phyloP scores from a whole-genome alignment of 2,797 vertebrate species.

The Cyclura pinguis region DNA sequence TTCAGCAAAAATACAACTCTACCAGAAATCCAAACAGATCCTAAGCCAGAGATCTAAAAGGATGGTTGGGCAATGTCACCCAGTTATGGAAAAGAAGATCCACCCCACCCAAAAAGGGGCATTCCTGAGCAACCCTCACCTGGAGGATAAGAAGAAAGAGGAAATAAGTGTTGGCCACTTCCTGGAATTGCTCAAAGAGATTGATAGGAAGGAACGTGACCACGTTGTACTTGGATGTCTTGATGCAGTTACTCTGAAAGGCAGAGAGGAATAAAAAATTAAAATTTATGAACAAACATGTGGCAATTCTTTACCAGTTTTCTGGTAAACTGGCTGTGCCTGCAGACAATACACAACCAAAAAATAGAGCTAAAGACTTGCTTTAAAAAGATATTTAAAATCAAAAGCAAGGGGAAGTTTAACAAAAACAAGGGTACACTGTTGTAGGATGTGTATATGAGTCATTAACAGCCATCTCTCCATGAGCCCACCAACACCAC shows the following conservation, averaged over 20 bases:
- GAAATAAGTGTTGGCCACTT: conserved; percentile 98
- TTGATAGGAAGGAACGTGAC: conserved; percentile 96
- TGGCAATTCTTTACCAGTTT: too few species aligned
- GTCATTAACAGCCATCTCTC: neutral
- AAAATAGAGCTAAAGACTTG: too few species aligned
- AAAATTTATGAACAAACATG: too few species aligned
- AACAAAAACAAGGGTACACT: neutral
- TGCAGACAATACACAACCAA: too few species aligned
- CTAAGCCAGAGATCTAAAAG: neutral
- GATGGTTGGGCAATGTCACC: neutral
- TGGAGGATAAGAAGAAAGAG: conserved; percentile 96
- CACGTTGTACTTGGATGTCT: conserved; percentile 96
- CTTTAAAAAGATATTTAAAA: too few species aligned
- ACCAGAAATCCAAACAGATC: neutral
- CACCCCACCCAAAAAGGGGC: too few species aligned
- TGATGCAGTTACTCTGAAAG: conserved; percentile 92
- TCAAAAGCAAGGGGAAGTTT: too few species aligned
- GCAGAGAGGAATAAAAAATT: fast-evolving
- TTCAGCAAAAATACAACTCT: neutral
- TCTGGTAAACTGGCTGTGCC: too few species aligned
- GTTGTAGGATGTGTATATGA: neutral
- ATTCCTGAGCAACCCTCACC: conserved; percentile 74
- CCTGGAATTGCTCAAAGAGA: conserved; percentile 97
- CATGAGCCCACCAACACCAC: neutral
- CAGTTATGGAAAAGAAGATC: neutral